Conservation (phyloP, 2,113 vertebrate species). For the Gyps fulvus region DNA sequence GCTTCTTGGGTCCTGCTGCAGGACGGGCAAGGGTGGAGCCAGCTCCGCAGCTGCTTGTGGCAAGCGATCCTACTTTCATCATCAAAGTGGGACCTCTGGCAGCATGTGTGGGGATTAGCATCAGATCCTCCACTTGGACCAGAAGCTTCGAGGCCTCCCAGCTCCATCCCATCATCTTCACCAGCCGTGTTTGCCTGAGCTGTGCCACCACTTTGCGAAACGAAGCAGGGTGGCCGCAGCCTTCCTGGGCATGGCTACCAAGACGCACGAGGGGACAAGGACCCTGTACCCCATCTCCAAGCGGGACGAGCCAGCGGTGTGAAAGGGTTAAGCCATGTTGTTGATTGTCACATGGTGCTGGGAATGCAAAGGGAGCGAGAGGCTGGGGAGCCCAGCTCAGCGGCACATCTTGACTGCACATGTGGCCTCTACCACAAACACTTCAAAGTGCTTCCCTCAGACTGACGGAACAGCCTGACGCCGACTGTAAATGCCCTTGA, state of each 20-base stretch:
- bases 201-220: fast-evolving
- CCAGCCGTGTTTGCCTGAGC: fast-evolving
- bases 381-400: constrained; percentile 53
- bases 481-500: constrained; percentile 98
- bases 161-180: background rate
- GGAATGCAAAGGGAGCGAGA: constrained; percentile 75
- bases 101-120: background rate
- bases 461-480: constrained; percentile 94
- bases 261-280: fast-evolving
- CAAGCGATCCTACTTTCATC: background rate
- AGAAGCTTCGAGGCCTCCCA: background rate
- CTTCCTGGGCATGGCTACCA: background rate
- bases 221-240: fast-evolving
- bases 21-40: background rate
- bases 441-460: constrained; percentile 96
- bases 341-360: constrained; percentile 93
- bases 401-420: constrained; percentile 97
- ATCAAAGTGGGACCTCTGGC: background rate
- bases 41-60: background rate
- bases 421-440: constrained; percentile 93
- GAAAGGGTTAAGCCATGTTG: constrained; percentile 86
- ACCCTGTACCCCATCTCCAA: fast-evolving
- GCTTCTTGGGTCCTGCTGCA: background rate
- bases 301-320: background rate
- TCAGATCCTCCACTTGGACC: background rate